These are phyloP conservation scores for Xestobium rufovillosum DNA, from an alignment of 2,888 invertebrate genomes.

Conservation along the genomic window DNA sequence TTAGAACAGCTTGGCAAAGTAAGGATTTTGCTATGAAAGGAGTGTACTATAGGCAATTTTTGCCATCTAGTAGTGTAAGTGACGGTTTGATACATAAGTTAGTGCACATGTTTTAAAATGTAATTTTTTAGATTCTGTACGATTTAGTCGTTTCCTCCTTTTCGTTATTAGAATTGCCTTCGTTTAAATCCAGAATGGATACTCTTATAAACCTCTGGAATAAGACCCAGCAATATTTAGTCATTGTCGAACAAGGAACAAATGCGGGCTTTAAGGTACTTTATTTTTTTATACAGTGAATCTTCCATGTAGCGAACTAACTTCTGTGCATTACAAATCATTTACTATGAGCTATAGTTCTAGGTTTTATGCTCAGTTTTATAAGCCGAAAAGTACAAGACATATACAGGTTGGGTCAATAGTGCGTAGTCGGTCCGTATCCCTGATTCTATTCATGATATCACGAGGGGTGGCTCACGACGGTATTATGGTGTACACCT, in stretches of 20 bases:
- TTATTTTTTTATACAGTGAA: no score
- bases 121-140: slow-evolving; percentile 52
- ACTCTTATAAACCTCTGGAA: slow-evolving; percentile 74
- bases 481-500: no score
- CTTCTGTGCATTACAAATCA: no score
- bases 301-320: no score
- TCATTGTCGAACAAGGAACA: slow-evolving; percentile 79
- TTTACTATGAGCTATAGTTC: no score
- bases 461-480: no score
- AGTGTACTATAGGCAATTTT: slow-evolving; percentile 71
- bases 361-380: no score
- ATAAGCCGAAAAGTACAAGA: no score
- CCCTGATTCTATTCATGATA: no score
- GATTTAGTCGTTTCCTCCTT: slow-evolving; percentile 77
- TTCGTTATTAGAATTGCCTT: slow-evolving; percentile 72
- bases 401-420: no score
- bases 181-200: slow-evolving; percentile 57
- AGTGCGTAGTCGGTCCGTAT: no score
- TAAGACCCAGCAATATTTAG: slow-evolving; percentile 72
- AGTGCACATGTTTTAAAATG: slow-evolving; percentile 20
- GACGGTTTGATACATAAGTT: slow-evolving; percentile 18
- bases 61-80: slow-evolving; percentile 58
- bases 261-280: slow-evolving; percentile 67
- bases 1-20: slow-evolving; percentile 59
- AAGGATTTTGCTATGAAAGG: slow-evolving; percentile 52